phyloP scores from a whole-genome alignment of 2,888 invertebrate species.

The Tenthredo scrophulariae region DNA sequence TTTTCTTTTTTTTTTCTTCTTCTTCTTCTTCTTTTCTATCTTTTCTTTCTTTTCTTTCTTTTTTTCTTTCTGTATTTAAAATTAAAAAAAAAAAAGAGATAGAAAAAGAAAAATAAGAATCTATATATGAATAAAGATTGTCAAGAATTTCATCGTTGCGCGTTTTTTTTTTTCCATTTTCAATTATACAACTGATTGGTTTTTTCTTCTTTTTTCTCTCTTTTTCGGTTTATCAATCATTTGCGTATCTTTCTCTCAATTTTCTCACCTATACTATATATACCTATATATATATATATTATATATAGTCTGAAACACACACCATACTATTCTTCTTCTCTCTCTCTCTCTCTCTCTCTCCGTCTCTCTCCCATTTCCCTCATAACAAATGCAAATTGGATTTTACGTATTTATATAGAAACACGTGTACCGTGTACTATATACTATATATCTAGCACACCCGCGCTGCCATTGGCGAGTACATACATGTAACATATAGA shows the following conservation, averaged over 20 bases:
- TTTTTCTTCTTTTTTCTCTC: background rate
- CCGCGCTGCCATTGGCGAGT: background rate
- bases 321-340: conserved; percentile 22
- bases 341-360: conserved; percentile 37
- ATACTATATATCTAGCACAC: background rate
- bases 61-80: background rate
- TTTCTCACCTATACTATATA: background rate
- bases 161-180: background rate
- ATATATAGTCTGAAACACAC: background rate
- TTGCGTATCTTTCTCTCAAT: too few species aligned
- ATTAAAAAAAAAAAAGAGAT: background rate
- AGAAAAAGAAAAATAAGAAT: background rate
- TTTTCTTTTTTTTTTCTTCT: background rate
- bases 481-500: background rate
- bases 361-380: conserved; percentile 20
- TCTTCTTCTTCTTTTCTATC: background rate
- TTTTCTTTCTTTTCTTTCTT: background rate
- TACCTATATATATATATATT: background rate
- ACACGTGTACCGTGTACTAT: background rate
- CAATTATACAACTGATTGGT: background rate
- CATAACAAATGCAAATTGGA: conserved; percentile 61
- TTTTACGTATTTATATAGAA: conserved; percentile 62
- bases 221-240: too few species aligned
- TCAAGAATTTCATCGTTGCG: too few species aligned
- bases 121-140: background rate